Conservation (phyloP, 2,888 invertebrate species). For the Hyles lineata region DNA sequence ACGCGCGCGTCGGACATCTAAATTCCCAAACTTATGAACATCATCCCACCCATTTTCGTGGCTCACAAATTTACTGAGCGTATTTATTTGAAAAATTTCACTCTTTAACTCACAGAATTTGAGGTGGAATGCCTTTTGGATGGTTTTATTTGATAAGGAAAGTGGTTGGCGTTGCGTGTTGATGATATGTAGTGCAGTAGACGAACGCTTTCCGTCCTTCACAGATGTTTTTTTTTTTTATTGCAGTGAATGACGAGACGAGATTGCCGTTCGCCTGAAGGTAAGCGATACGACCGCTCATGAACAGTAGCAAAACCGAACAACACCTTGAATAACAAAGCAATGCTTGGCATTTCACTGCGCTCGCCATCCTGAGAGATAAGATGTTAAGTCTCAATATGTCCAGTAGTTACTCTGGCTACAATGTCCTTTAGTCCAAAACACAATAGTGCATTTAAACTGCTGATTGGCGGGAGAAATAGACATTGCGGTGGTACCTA, state of each 20-base stretch:
- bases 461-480: no score
- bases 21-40: slow-evolving; percentile 56
- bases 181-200: not conserved
- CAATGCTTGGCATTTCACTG: no score
- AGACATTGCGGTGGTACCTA: no score
- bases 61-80: slow-evolving; percentile 45
- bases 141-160: not conserved
- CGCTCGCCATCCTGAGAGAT: no score
- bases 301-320: no score
- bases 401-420: no score
- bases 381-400: no score
- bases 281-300: no score
- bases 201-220: not conserved
- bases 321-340: no score
- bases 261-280: no score
- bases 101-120: slow-evolving; percentile 7
- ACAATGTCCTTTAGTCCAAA: no score
- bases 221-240: not conserved
- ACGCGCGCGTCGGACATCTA: slow-evolving; percentile 51
- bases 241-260: not conserved
- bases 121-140: not conserved
- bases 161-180: not conserved
- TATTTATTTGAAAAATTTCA: slow-evolving; percentile 33
- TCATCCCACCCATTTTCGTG: slow-evolving; percentile 47
- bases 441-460: no score